Evolutionary conservation across 2,113 vertebrate genomes (phyloP), one percentile per base, ranked within the genome.

Genomic region (Phyllostomus discolor): DNA sequence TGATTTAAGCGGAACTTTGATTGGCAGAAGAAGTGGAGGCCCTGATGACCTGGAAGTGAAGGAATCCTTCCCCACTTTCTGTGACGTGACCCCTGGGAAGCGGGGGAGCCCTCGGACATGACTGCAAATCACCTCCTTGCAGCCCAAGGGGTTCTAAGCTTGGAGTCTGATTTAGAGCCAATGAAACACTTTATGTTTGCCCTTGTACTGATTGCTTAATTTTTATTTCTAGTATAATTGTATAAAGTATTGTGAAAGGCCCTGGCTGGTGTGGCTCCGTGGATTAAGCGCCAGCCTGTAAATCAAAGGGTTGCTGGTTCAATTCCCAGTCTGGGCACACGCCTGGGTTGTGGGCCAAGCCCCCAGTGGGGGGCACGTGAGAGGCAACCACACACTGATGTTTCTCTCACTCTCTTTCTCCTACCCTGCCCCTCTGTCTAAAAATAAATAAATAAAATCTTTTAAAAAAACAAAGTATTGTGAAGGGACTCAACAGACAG

Each of bases 111-210:
- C 75, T 48, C n/a, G 38, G 79, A 94, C 78, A 20, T 67, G 69
- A 48, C 28, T 81, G 19, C 12, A 76, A 48, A 9, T 17, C 28
- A 54, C 57, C 91, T 57, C 38, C n/a, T 91, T 26, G 26, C 14
- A 73, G 67, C 12, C 50, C 8, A 70, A 38, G 1, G 38, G 33
- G 10, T 57, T 93, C 28, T 43, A 94, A 33, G 5, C 62, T 82
- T 87, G 95, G 19, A 87, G 26, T 79, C 41, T 73, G 69, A 88
- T 88, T 90, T 88, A 66, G 31, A 82, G 17, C 88, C 94, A 95
- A 95, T 66, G 7, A 93, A 93, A 52, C 59, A 48, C 24, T 73
- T 95, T 46, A 50, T 88, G 82, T 84, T 95, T 89, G 38, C 2
- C 69, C 22, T 35, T 92, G 12, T 8, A 57, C 31, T 83, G 86